Evolutionary conservation across 2,797 vertebrate genomes (phyloP), one percentile per base, ranked within the genome.

Genomic region (Sciaenops ocellatus): DNA sequence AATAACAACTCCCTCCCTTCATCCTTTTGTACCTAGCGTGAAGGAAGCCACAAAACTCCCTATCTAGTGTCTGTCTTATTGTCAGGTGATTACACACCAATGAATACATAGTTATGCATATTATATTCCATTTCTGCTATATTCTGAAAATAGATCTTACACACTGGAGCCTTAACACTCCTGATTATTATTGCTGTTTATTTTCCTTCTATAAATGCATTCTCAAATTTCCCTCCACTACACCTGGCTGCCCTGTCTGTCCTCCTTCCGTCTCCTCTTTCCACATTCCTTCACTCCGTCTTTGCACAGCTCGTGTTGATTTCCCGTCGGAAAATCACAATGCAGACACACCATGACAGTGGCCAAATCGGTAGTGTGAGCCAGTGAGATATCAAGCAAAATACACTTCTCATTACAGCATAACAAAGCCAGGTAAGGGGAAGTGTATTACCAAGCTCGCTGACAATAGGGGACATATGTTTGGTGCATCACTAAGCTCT

Each of bases 311-410:
- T 46, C 41, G 7, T 7, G 1, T 73, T 83, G 47, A 85, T 89
- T 85, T 87, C 80, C 74, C 81, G 34, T 79, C 3, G 60, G 82
- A 89, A 85, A 85, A 61, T 12, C 5, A 68, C 72, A 73, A 80
- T 46, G 1, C 63, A 26, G 66, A 70, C 52, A 34, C 75, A 75
- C 50, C 38, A 26, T 6, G 2, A 68, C 65, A 46, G 69, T 12
- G 78, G 22, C 65, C 12, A 5, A 24, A 28, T 63, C 6, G 7
- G 64, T 12, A 22, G 56, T 24, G 42, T 76, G 79, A 72, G 74
- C 44, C 26, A 13, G 48, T 9, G 82, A 67, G 83, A 87, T 88
- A 77, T 73, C 68, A 69, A 30, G 50, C 26, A 34, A 76, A 77
- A 69, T 46, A 16, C 64, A 54, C 41, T 69, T 68, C 64, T 86